Conservation (phyloP, 2,888 invertebrate species). For the Apoderus coryli region DNA sequence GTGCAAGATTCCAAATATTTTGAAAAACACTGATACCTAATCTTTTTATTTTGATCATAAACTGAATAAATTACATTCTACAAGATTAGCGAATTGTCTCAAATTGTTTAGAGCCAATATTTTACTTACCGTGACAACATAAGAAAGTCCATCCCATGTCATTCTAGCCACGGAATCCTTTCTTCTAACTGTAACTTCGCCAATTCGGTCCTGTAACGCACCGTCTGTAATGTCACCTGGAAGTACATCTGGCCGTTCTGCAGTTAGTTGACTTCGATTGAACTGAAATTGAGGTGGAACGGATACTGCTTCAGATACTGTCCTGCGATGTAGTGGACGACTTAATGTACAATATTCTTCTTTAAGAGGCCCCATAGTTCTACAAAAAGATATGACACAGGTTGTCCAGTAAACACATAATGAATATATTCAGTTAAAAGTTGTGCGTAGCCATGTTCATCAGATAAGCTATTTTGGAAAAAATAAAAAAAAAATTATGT, state of each 20-base stretch:
- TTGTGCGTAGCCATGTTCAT: too few relatives aligned
- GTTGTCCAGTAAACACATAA: too few relatives aligned
- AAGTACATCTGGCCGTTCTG: constrained; percentile 33
- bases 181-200: constrained; percentile 35
- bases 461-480: too few relatives aligned
- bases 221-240: constrained; percentile 29
- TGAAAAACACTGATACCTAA: too few relatives aligned
- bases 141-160: constrained; percentile 65
- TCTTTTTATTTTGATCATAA: too few relatives aligned
- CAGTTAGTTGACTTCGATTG: constrained; percentile 24
- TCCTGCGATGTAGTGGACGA: constrained; percentile 14
- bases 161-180: constrained; percentile 74
- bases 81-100: background rate
- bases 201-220: constrained; percentile 24
- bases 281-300: too few relatives aligned
- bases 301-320: constrained; percentile 14
- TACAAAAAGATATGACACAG: too few relatives aligned
- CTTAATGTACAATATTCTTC: constrained; percentile 31
- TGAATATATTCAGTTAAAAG: too few relatives aligned
- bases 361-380: constrained; percentile 38
- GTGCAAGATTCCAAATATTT: too few relatives aligned
- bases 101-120: constrained; percentile 1
- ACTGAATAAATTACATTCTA: too few relatives aligned
- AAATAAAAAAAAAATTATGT: too few relatives aligned
- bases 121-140: constrained; percentile 63